These are phyloP conservation scores for Melikaiella ostensackeni DNA, from an alignment of 2,888 invertebrate species.

Conservation along the genomic window DNA sequence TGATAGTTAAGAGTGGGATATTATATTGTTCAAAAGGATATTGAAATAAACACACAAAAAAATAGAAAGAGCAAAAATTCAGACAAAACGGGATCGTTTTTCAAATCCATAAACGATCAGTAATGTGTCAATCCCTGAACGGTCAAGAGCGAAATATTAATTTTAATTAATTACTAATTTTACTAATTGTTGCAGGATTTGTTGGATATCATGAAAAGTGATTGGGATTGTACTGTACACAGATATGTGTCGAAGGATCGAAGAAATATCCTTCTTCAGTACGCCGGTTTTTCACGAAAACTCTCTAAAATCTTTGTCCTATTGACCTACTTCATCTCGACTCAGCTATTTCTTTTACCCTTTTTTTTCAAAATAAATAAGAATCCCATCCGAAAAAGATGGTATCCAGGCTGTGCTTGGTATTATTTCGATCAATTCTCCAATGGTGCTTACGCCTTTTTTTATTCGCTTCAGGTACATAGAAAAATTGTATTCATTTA, in stretches of 20 bases:
- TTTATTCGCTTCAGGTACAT: not conserved
- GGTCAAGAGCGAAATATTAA: no score
- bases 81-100: no score
- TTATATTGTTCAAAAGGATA: no score
- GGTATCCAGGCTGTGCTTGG: not conserved
- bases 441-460: not conserved
- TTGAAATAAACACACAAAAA: no score
- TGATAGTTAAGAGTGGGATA: no score
- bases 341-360: not conserved
- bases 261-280: not conserved
- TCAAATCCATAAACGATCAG: no score
- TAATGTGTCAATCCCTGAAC: no score
- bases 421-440: conserved; percentile 12
- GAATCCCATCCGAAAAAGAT: not conserved
- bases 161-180: not conserved
- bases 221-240: not conserved
- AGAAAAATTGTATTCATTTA: no score
- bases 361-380: not conserved
- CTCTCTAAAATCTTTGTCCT: not conserved
- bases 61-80: no score
- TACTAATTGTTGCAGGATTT: not conserved
- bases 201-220: not conserved
- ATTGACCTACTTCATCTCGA: not conserved
- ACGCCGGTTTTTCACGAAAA: not conserved
- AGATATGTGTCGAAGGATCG: not conserved